Conservation (phyloP, 2,797 vertebrate species). For the Brachymystax lenok region DNA sequence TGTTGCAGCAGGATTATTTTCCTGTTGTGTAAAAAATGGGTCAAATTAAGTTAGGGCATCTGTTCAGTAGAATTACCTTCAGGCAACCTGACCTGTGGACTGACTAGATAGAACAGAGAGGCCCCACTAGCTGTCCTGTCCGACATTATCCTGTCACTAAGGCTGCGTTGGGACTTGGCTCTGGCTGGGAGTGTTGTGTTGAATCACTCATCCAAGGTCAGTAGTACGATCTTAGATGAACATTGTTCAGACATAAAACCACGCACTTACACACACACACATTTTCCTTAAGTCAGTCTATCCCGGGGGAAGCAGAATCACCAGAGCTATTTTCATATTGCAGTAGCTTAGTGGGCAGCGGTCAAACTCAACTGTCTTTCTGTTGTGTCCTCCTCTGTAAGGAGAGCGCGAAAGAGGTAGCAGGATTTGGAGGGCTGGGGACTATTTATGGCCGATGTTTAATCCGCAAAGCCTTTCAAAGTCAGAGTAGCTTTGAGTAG, state of each 20-base stretch:
- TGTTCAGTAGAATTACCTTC: not conserved
- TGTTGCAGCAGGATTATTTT: no score
- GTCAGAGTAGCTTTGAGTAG: no score
- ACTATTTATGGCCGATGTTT: no score
- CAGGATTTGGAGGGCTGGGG: no score
- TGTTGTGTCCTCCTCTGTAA: not conserved
- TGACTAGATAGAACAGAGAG: not conserved
- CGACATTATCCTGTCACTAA: not conserved
- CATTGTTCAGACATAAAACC: not conserved
- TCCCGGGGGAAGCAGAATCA: not conserved
- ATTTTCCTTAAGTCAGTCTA: not conserved
- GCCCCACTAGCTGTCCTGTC: not conserved
- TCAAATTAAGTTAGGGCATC: no score
- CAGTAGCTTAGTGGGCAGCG: not conserved
- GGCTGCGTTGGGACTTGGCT: slow-evolving; percentile 5
- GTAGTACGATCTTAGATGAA: not conserved
- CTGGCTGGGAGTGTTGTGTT: not conserved
- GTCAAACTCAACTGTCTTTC: not conserved
- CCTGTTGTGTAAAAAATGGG: no score
- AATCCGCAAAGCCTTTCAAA: no score
- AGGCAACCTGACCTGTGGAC: slow-evolving; percentile 21
- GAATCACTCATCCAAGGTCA: slow-evolving; percentile 17
- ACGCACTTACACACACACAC: not conserved
- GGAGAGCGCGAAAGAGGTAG: not conserved
- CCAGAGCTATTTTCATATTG: not conserved